Conservation (phyloP, 2,888 invertebrate species). For the Pristionchus maxplancki region DNA sequence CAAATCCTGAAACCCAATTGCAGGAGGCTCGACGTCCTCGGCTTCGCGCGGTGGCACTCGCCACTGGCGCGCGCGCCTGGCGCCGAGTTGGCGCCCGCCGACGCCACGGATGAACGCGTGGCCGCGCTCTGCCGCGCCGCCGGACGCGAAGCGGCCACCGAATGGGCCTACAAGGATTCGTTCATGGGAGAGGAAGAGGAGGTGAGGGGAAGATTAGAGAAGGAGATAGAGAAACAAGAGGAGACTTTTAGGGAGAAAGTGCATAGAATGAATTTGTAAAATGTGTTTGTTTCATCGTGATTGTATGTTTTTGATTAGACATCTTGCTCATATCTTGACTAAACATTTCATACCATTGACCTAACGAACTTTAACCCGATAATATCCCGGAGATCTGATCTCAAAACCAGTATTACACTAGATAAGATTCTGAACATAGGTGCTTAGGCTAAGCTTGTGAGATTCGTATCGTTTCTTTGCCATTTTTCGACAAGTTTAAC, state of each 20-base stretch:
- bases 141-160: neutral
- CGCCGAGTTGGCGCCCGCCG: neutral
- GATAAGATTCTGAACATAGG: constrained; percentile 5
- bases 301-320: neutral
- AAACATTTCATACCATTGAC: constrained; percentile 16
- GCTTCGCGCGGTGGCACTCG: constrained; percentile 63
- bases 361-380: neutral
- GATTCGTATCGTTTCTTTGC: neutral
- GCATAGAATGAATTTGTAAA: neutral
- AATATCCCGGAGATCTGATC: neutral
- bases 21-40: constrained; percentile 58
- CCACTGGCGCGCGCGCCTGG: constrained; percentile 54
- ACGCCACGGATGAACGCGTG: neutral
- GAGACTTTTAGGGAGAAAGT: neutral
- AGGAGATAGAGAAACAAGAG: constrained; percentile 12
- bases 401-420: neutral
- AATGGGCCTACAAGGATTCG: constrained; percentile 49
- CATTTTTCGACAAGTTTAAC: neutral
- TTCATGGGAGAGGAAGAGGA: constrained; percentile 39
- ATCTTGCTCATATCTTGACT: constrained; percentile 3
- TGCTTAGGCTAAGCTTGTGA: neutral
- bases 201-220: neutral
- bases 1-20: constrained; percentile 13
- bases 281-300: neutral
- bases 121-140: neutral